Conservation (phyloP, 2,797 vertebrate genomes). For the Cyprinodon diabolis region DNA sequence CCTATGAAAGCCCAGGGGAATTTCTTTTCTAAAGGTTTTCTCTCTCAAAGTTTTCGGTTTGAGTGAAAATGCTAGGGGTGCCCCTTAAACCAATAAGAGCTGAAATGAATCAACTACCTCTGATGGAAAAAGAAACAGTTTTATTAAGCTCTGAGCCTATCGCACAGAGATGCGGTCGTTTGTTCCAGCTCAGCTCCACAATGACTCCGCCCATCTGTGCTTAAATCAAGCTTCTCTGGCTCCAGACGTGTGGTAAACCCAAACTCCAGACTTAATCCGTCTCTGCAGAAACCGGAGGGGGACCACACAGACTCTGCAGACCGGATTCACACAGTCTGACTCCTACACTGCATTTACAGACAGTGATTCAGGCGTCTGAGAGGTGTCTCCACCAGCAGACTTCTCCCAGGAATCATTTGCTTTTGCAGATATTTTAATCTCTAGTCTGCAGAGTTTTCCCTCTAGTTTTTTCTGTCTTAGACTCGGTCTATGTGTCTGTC, state of each 20-base stretch:
- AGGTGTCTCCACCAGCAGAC: constrained; percentile 32
- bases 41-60: background rate
- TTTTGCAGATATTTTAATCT: constrained; percentile 19
- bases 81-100: background rate
- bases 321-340: constrained; percentile 37
- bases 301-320: constrained; percentile 53
- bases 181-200: constrained; percentile 31
- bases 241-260: constrained; percentile 63
- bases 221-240: constrained; percentile 39
- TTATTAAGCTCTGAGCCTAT: constrained; percentile 19
- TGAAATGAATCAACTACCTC: background rate
- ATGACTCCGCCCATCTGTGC: constrained; percentile 51
- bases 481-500: constrained; percentile 8
- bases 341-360: constrained; percentile 54
- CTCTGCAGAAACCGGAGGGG: constrained; percentile 42
- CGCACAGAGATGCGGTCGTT: constrained; percentile 13
- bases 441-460: constrained; percentile 15
- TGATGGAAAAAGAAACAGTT: constrained; percentile 3
- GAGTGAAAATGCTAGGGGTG: background rate
- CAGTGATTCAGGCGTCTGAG: constrained; percentile 58
- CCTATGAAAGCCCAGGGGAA: background rate
- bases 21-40: background rate
- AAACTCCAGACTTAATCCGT: constrained; percentile 50
- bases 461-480: constrained; percentile 12
- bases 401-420: constrained; percentile 12